phyloP scores from a whole-genome alignment of 1,140 invertebrate genomes.

The Macrobrachium rosenbergii region DNA sequence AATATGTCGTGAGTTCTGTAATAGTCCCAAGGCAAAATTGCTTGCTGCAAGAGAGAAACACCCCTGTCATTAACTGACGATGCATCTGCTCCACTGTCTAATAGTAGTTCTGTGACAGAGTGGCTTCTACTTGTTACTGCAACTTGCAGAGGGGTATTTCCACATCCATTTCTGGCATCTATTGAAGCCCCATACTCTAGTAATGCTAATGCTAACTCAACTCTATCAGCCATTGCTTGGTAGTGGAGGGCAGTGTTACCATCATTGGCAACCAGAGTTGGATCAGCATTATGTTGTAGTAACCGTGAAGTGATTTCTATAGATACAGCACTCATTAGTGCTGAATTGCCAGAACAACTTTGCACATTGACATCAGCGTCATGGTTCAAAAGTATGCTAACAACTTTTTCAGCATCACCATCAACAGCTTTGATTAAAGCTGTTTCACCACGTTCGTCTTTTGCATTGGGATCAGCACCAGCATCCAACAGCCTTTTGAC shows the following conservation, averaged over 20 bases:
- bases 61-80: slow-evolving; percentile 33
- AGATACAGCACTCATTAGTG: slow-evolving; percentile 56
- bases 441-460: slow-evolving; percentile 54
- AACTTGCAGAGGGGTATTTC: slow-evolving; percentile 60
- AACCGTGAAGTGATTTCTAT: slow-evolving; percentile 33
- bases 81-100: slow-evolving; percentile 42
- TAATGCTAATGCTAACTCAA: slow-evolving; percentile 29
- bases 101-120: slow-evolving; percentile 25
- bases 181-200: slow-evolving; percentile 48
- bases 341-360: slow-evolving; percentile 36
- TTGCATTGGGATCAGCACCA: slow-evolving; percentile 48
- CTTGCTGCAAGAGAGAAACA: slow-evolving; percentile 54
- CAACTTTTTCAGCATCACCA: slow-evolving; percentile 41
- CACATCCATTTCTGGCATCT: slow-evolving; percentile 36
- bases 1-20: slow-evolving; percentile 62
- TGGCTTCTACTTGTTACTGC: slow-evolving; percentile 43
- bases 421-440: slow-evolving; percentile 63
- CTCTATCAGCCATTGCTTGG: slow-evolving; percentile 40
- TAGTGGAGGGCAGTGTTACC: slow-evolving; percentile 62
- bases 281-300: slow-evolving; percentile 38
- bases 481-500: slow-evolving; percentile 49
- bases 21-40: slow-evolving; percentile 61
- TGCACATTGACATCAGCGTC: slow-evolving; percentile 45
- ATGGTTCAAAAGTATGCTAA: slow-evolving; percentile 36
- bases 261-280: slow-evolving; percentile 45